A percentile compares a stretch with the other conserved stretches of the same genome.
Evolutionary conservation across 2,797 vertebrate species (phyloP).

Genomic region (Phrynocephalus guinanensis): DNA sequence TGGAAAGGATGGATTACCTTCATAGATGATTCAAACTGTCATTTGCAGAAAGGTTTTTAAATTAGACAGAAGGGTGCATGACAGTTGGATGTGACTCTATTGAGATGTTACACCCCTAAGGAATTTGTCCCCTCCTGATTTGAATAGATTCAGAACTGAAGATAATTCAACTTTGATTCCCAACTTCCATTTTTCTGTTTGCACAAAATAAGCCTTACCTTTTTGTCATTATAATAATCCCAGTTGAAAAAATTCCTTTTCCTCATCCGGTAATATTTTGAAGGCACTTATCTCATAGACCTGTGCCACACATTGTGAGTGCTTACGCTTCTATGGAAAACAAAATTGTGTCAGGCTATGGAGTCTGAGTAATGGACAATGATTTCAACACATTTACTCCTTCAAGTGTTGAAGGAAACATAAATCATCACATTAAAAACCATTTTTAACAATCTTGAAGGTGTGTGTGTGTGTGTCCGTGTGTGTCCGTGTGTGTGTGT

Average conservation of each 20-base stretch:
- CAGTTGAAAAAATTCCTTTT: background rate
- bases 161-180: background rate
- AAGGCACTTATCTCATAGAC: background rate
- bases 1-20: background rate
- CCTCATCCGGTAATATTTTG: background rate
- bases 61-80: background rate
- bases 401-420: background rate
- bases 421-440: no score
- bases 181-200: background rate
- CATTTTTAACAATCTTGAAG: no score
- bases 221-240: background rate
- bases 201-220: background rate
- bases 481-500: no score
- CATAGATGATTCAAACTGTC: background rate
- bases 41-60: background rate
- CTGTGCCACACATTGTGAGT: background rate
- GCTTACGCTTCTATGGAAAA: background rate
- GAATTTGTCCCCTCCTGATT: background rate
- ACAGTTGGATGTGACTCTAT: background rate
- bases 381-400: background rate
- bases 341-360: background rate
- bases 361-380: background rate
- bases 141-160: background rate
- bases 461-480: no score
- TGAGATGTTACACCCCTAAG: no score